Conservation (phyloP, 2,113 vertebrate genomes). For the Microcebus griseorufus region DNA sequence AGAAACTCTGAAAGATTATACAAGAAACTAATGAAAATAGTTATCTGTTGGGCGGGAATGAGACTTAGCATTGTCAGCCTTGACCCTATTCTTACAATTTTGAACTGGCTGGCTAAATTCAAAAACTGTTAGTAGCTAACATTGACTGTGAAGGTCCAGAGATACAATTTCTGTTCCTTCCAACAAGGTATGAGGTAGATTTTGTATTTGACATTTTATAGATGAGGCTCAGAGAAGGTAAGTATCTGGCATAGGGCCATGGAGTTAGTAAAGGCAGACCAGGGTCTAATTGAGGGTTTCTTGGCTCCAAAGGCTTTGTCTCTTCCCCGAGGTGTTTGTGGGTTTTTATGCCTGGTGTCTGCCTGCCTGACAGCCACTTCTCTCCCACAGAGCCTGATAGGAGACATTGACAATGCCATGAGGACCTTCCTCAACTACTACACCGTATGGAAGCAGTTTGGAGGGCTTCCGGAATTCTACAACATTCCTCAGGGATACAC, state of each 20-base stretch:
- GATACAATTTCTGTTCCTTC: neutral
- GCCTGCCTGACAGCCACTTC: neutral
- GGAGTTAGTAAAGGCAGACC: neutral
- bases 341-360: neutral
- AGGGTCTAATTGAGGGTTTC: neutral
- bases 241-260: neutral
- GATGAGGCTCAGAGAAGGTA: neutral
- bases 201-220: neutral
- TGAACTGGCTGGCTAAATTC: neutral
- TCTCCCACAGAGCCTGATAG: conserved; percentile 91
- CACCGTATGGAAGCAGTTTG: conserved; percentile 98
- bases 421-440: conserved; percentile 98
- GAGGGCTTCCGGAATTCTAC: conserved; percentile 98
- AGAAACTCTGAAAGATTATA: neutral
- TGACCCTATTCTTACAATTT: conserved; percentile 14
- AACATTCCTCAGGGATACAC: conserved; percentile 98
- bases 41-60: neutral
- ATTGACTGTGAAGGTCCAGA: neutral
- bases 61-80: neutral
- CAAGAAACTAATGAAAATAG: neutral
- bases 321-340: neutral
- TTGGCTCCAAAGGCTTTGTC: neutral
- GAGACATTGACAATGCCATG: conserved; percentile 93
- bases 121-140: neutral
- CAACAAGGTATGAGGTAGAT: neutral